Evolutionary conservation across 2,888 invertebrate species (phyloP).

Genomic region (Mythimna loreyi): DNA sequence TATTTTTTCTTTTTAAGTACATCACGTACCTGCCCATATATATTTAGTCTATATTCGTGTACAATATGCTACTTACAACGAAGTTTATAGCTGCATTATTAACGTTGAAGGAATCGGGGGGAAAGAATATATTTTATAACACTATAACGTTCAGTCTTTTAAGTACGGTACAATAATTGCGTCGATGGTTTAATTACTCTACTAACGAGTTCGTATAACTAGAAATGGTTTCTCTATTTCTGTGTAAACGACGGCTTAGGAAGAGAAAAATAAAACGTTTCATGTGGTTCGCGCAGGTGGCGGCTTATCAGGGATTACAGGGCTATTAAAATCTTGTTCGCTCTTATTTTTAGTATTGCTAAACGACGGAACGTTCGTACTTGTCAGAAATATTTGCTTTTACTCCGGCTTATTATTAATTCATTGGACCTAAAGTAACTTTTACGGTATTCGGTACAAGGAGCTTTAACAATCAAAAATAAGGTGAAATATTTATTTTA

Average conservation of each 20-base stretch:
- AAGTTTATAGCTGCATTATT: conserved; percentile 41
- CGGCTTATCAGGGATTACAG: conserved; percentile 52
- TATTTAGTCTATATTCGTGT: conserved; percentile 43
- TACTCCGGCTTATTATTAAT: not conserved
- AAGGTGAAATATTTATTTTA: not conserved
- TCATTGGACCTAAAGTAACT: not conserved
- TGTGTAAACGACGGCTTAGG: conserved; percentile 40
- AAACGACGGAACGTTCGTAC: conserved; percentile 9
- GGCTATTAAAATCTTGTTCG: conserved; percentile 41
- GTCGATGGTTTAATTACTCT: conserved; percentile 45
- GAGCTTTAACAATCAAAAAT: conserved; percentile 8
- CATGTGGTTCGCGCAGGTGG: conserved; percentile 31
- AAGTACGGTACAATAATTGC: conserved; percentile 32
- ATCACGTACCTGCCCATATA: conserved; percentile 32
- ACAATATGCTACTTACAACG: conserved; percentile 35
- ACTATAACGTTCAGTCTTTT: conserved; percentile 16
- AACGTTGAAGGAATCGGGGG: conserved; percentile 33
- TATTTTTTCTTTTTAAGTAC: conserved; percentile 52
- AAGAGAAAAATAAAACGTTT: conserved; percentile 44
- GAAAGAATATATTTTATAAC: conserved; percentile 27
- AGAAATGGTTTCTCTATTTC: conserved; percentile 47
- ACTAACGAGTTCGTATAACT: conserved; percentile 45
- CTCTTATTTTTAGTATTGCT: conserved; percentile 20
- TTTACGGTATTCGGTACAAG: not conserved
- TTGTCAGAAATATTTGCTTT: not conserved